Conservation (phyloP, 2,888 invertebrate genomes). For the Cenopis cana region DNA sequence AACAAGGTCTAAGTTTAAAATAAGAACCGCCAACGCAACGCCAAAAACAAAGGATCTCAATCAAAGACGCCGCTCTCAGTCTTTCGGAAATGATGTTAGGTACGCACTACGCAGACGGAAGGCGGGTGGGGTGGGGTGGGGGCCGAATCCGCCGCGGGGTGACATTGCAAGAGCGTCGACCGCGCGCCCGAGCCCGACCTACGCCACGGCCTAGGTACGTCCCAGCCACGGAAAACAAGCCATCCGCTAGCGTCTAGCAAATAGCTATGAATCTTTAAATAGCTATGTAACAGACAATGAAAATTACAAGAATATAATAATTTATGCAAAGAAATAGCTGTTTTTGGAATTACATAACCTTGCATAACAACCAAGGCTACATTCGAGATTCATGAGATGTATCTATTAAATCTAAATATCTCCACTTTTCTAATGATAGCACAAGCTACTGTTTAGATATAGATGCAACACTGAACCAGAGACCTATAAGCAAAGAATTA, state of each 20-base stretch:
- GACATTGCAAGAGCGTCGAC: conserved; percentile 82
- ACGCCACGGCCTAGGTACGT: conserved; percentile 68
- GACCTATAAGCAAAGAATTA: conserved; percentile 1
- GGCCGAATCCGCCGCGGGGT: conserved; percentile 75
- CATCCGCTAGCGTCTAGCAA: conserved; percentile 32
- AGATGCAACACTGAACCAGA: not conserved
- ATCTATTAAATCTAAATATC: no score
- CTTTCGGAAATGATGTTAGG: conserved; percentile 70
- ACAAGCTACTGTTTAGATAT: not conserved
- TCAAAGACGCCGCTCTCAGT: conserved; percentile 40
- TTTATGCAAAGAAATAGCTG: conserved; percentile 1
- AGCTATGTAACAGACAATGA: not conserved
- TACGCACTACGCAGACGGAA: conserved; percentile 52
- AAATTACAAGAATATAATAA: not conserved
- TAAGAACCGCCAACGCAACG: conserved; percentile 3
- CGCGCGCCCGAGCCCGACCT: conserved; percentile 73
- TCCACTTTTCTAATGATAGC: no score
- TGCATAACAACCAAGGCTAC: no score
- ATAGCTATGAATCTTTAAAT: conserved; percentile 11
- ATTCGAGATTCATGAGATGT: no score
- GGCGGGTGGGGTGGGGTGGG: conserved; percentile 52
- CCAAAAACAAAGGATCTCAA: conserved; percentile 2
- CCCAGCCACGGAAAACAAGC: conserved; percentile 48
- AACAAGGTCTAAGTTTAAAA: not conserved
- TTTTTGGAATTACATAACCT: no score